Evolutionary conservation across 2,797 vertebrate genomes (phyloP), one percentile per base, ranked within the genome.

Genomic region (Diplodus puntazzo): DNA sequence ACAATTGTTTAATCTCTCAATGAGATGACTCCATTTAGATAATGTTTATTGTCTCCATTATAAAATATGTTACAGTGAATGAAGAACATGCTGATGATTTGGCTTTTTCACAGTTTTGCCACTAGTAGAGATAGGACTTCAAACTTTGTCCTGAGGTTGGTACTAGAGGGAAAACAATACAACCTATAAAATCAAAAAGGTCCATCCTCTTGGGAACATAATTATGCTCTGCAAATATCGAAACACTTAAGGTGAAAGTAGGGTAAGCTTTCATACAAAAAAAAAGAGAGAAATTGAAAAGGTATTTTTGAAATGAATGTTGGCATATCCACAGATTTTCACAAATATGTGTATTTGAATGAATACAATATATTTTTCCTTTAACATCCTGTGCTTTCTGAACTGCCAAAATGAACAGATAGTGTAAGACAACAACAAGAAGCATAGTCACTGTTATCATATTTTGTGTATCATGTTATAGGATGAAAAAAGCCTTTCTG

Each of bases 11-110:
- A 70, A 69, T 81, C 58, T 57, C 58, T 57, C 34, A 6, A 61
- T 57, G 6, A 49, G 58, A 79, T 69, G 25, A 11, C 45, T 69
- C 50, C 13, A 69, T 71, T 73, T 53, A 72, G 54, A 61, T 46
- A 14, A 58, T 21, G 14, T 23, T 46, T 25, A 64, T 66, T 54
- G 23, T 69, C 1, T 48, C 30, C 25, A 30, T 75, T 25, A 43
- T 54, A 50, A 5, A 78, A 72, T 25, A n/a, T 58, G n/a, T 71
- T 30, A 14, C 16, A 62, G 0, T 0, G 16, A 71, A 58, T 27
- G 30, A 62, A 64, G n/a, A 63, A n/a, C 23, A 43, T 13, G 27
- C 34, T 18, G 17, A 8, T 54, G 43, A 45, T 68, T 50, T 45
- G 27, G 23, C 21, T 61, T 62, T 71, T 30, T 27, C 39, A 25